phyloP scores from a whole-genome alignment of 2,113 vertebrate species.

The Guaruba guarouba region DNA sequence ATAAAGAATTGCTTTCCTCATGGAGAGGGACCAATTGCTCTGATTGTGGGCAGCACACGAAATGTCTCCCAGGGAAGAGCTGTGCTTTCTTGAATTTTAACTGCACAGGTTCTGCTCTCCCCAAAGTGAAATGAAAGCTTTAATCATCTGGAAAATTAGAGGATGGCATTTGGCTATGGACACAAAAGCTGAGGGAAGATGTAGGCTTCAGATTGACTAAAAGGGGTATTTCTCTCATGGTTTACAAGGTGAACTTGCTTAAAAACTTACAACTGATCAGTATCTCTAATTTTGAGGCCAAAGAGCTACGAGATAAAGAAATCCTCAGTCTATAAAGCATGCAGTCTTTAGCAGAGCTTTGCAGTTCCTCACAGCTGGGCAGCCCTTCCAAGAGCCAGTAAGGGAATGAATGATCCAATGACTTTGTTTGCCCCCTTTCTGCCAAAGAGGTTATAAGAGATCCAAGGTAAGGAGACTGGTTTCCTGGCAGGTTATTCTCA shows the following conservation, averaged over 20 bases:
- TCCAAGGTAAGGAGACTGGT: neutral
- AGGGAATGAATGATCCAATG: fast-evolving
- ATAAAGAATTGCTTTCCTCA: conserved; percentile 19
- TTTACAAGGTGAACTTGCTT: neutral
- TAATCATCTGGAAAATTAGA: neutral
- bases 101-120: neutral
- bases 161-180: neutral
- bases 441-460: neutral
- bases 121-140: neutral
- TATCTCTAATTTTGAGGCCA: neutral
- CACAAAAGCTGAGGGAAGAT: neutral
- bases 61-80: neutral
- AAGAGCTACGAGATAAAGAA: neutral
- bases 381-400: neutral
- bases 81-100: neutral
- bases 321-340: neutral
- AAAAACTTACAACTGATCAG: neutral
- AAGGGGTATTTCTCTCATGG: neutral
- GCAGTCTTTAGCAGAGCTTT: neutral
- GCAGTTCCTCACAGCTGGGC: neutral
- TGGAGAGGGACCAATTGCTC: neutral
- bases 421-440: neutral
- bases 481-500: neutral
- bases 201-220: neutral
- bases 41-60: neutral